A percentile compares a stretch with the other conserved stretches of the same genome.
Conservation (phyloP, 1,140 invertebrate genomes). For the Rhynchophorus ferrugineus region DNA sequence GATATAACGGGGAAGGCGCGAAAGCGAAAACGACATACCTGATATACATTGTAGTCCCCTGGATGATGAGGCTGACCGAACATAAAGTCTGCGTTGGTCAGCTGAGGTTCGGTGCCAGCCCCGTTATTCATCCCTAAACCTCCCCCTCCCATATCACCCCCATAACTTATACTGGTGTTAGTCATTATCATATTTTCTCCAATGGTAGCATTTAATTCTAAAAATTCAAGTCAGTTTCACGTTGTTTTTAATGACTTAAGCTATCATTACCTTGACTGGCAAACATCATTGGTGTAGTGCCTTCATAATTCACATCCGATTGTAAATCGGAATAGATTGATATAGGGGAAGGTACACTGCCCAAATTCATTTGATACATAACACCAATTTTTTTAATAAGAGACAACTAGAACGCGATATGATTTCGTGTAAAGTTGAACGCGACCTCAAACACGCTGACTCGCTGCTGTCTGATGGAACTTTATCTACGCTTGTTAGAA, state of each 20-base stretch:
- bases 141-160: constrained; percentile 53
- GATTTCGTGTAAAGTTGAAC: constrained; percentile 60
- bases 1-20: too few species aligned
- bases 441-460: constrained; percentile 71
- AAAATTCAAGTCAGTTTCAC: constrained; percentile 43
- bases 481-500: constrained; percentile 88
- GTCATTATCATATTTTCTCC: constrained; percentile 62
- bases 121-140: constrained; percentile 58
- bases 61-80: constrained; percentile 38
- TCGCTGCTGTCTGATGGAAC: constrained; percentile 86
- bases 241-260: too few species aligned
- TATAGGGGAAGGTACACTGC: constrained; percentile 53
- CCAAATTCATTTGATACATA: constrained; percentile 49
- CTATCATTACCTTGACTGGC: constrained; percentile 50
- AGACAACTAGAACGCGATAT: constrained; percentile 34
- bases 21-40: too few species aligned
- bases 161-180: constrained; percentile 58
- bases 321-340: constrained; percentile 48
- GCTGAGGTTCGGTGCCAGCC: constrained; percentile 58
- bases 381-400: constrained; percentile 44
- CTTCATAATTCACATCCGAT: constrained; percentile 53
- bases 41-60: constrained; percentile 42
- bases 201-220: constrained; percentile 46
- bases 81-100: constrained; percentile 44
- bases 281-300: constrained; percentile 54